A percentile compares a stretch with the other conserved stretches of the same genome.
These are phyloP conservation scores for Stomatorhinus ivindoensis DNA, from an alignment of 2,113 vertebrate genomes.

Conservation along the genomic window DNA sequence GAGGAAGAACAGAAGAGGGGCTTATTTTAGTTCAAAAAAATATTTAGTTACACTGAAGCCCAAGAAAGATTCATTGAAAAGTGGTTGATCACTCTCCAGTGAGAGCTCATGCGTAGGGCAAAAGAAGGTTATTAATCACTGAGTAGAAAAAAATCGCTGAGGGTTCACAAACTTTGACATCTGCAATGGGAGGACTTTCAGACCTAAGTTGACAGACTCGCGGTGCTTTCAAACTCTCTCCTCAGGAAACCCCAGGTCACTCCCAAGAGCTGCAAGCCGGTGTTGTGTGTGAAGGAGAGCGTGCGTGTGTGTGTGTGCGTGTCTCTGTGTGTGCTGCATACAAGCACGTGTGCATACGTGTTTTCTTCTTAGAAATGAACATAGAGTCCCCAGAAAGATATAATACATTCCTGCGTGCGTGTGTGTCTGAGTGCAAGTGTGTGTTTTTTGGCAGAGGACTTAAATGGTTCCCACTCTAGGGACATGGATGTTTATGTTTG, in stretches of 20 bases:
- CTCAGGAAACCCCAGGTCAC: not conserved
- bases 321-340: not conserved
- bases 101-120: not conserved
- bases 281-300: not conserved
- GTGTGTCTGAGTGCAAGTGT: not conserved
- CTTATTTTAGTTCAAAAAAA: not conserved
- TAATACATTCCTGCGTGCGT: not conserved
- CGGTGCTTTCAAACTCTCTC: not conserved
- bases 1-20: not conserved
- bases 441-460: not conserved
- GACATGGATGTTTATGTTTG: slow-evolving; percentile 11
- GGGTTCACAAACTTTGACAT: not conserved
- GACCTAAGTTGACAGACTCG: not conserved
- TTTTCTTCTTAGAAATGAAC: too few species aligned
- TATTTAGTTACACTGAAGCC: not conserved
- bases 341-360: not conserved
- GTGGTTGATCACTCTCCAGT: not conserved
- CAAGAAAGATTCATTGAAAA: slow-evolving; percentile 8
- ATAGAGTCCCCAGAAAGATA: too few species aligned
- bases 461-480: not conserved
- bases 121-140: not conserved
- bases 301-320: not conserved
- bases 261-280: not conserved
- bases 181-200: not conserved
- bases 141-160: not conserved